Conservation (phyloP, 2,797 vertebrate species). For the Lithobates pipiens region DNA sequence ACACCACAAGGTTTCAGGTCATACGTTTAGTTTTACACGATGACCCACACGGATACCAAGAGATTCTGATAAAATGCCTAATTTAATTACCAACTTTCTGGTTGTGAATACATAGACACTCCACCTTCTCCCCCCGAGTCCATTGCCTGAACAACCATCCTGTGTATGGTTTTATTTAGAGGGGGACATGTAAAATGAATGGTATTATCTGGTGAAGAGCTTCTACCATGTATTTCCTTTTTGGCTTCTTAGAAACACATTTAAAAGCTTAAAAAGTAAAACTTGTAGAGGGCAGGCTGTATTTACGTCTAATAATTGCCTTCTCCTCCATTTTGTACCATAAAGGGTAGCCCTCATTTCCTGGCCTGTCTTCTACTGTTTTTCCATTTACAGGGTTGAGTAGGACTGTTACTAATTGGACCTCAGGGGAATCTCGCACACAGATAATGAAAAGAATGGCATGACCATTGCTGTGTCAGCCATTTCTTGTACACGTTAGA, state of each 20-base stretch:
- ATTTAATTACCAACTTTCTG: too few species aligned
- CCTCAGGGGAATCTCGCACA: constrained; percentile 46
- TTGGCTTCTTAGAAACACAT: constrained; percentile 22
- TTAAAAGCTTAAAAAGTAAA: neutral
- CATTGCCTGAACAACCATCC: neutral
- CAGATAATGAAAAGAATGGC: constrained; percentile 10
- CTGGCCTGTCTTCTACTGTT: constrained; percentile 8
- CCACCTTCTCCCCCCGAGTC: neutral
- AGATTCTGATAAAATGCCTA: neutral
- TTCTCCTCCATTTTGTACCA: neutral
- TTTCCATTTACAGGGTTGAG: neutral
- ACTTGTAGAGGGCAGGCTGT: neutral
- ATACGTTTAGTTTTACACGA: neutral
- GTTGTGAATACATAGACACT: too few species aligned
- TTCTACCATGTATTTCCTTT: constrained; percentile 42
- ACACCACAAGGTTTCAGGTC: neutral
- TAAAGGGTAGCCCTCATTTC: constrained; percentile 19
- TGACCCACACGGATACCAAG: neutral
- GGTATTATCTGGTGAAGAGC: neutral
- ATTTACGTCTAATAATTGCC: constrained; percentile 2
- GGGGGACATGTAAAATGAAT: neutral
- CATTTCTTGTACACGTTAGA: constrained; percentile 24
- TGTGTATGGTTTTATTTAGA: neutral
- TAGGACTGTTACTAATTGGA: constrained; percentile 53
- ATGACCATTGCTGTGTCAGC: neutral